phyloP scores from a whole-genome alignment of 2,888 invertebrate genomes.

The Athripsodes cinereus region DNA sequence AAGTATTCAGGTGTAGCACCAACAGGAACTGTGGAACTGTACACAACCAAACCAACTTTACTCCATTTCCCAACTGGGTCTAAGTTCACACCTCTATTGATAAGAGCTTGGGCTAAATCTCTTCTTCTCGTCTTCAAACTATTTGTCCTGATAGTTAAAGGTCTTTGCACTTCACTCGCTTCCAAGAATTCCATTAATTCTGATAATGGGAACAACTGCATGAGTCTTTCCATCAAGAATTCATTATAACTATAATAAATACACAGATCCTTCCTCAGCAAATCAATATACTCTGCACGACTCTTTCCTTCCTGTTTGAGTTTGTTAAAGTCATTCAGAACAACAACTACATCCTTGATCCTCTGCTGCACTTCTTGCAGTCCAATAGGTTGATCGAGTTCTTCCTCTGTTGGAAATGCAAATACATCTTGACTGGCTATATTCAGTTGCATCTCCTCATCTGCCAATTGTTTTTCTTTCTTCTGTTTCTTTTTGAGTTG shows the following conservation, averaged over 20 bases:
- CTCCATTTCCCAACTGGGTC: slow-evolving; percentile 99
- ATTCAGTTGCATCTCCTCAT: slow-evolving; percentile 78
- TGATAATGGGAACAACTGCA: slow-evolving; percentile 81
- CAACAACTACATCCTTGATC: slow-evolving; percentile 77
- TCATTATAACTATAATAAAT: slow-evolving; percentile 95
- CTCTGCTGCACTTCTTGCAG: slow-evolving; percentile 83
- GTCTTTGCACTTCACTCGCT: slow-evolving; percentile 91
- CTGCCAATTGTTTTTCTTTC: slow-evolving; percentile 63
- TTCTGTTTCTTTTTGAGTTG: slow-evolving; percentile 69
- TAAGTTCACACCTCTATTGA: slow-evolving; percentile 94
- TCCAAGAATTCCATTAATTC: slow-evolving; percentile 93
- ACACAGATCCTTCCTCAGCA: slow-evolving; percentile 81
- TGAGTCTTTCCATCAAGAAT: slow-evolving; percentile 86
- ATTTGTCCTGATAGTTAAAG: slow-evolving; percentile 93
- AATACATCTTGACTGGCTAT: slow-evolving; percentile 71
- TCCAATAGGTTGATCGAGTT: slow-evolving; percentile 63
- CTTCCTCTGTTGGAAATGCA: slow-evolving; percentile 71
- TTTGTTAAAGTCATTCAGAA: slow-evolving; percentile 72
- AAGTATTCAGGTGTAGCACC: slow-evolving; percentile 99
- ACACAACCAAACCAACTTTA: slow-evolving; percentile 94
- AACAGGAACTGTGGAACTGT: slow-evolving; percentile 91
- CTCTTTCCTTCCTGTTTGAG: slow-evolving; percentile 62
- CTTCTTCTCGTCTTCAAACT: slow-evolving; percentile 87
- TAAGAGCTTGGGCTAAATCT: slow-evolving; percentile 90
- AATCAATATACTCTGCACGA: slow-evolving; percentile 73